Base-by-base conservation (phyloP, 2,888 invertebrate species). In the Hirtodrosophila cameraria region DNA sequence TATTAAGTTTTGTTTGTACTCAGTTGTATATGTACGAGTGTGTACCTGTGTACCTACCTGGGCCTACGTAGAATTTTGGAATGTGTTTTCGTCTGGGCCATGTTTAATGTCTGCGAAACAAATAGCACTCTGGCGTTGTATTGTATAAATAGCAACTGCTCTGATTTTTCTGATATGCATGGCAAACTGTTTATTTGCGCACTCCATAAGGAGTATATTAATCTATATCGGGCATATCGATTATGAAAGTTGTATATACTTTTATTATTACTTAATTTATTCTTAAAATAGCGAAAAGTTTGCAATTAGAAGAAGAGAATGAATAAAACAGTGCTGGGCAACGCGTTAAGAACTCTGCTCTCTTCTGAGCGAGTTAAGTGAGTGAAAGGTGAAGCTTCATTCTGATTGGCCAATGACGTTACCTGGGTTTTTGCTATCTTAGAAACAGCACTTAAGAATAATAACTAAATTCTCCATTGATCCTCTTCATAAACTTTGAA, bases 121-220 rank as follows among this genome's bases (percentile, higher is more conserved):
- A 66, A 70, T 54, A 45, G 39, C 39, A 38, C 43, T 38, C 23
- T 43, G 46, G 45, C 20, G 20, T 33, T 39, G 42, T 63, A 60
- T 33, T 39, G 42, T 63, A 60, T 48, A 75, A 63, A 79, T 61
- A 66, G 58, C 66, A 46, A 50, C 57, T 61, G 72, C 28, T 71
- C 60, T 50, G 76, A 53, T 61, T 76, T 59, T 49, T 65, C 58
- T 75, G 54, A 86, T 83, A 83, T 83, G 84, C 80, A 70, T 85
- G 67, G 55, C 67, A 64, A 79, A 82, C 46, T 62, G 38, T 60
- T 71, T 68, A 62, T 46, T 57, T 57, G 43, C 45, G 16, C 48
- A 31, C 15, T 30, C 30, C n/a, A n/a, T n/a, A n/a, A n/a, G n/a
- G n/a, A n/a, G n/a, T 28, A 16, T 4, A 23, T 6, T 23, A 2